A percentile compares a stretch with the other conserved stretches of the same genome.
Conservation (phyloP, 2,113 vertebrate species). For the Dicerorhinus sumatrensis region DNA sequence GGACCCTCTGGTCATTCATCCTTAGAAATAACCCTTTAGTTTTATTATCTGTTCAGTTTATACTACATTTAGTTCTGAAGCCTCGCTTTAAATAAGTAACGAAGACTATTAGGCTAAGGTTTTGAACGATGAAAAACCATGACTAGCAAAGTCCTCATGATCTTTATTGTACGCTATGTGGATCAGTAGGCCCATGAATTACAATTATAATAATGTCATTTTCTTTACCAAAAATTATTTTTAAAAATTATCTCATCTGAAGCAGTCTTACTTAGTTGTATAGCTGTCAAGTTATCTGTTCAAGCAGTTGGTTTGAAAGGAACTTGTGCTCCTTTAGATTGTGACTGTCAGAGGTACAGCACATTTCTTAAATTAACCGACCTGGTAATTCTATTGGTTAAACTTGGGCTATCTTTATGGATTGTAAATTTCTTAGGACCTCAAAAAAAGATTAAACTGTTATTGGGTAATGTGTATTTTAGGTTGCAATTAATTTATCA, state of each 20-base stretch:
- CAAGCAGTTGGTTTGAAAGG: not conserved
- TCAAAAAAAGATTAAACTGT: not conserved
- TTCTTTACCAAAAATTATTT: slow-evolving; percentile 27
- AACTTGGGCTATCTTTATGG: not conserved
- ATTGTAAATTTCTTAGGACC: not conserved
- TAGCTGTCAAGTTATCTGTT: not conserved
- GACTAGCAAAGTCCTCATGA: not conserved
- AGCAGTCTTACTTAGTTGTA: not conserved
- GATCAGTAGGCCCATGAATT: not conserved
- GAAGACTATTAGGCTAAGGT: not conserved
- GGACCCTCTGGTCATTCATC: not conserved
- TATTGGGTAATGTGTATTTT: not conserved
- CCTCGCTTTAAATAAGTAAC: slow-evolving; percentile 13
- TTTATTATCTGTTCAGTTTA: not conserved
- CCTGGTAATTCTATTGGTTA: not conserved
- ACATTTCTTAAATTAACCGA: not conserved
- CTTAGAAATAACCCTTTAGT: slow-evolving; percentile 35
- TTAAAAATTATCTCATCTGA: not conserved
- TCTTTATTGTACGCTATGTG: not conserved
- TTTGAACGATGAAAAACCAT: slow-evolving; percentile 33
- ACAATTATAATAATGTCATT: slow-evolving; percentile 11
- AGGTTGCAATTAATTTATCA: not conserved
- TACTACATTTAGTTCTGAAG: slow-evolving; percentile 37
- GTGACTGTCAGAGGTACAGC: not conserved
- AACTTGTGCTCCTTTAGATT: not conserved